These are phyloP conservation scores for Pantherophis alleghaniensis DNA, from an alignment of 2,797 vertebrate genomes.

Conservation along the genomic window DNA sequence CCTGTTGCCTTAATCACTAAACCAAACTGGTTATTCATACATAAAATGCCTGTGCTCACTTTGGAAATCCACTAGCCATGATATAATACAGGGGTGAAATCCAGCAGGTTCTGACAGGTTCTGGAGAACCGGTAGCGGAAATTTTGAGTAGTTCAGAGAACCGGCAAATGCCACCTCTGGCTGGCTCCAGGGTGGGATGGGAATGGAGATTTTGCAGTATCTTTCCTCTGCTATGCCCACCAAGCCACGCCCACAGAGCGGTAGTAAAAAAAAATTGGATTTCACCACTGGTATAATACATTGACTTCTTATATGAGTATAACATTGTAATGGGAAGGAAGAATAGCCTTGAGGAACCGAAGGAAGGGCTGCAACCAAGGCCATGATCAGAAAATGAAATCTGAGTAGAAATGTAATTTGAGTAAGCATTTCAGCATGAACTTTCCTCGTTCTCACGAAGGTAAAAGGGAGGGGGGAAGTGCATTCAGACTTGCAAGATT, in stretches of 20 bases:
- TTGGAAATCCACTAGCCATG: no score
- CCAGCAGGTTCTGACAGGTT: no score
- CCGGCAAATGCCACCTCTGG: no score
- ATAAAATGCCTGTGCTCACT: not conserved
- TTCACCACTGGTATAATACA: not conserved
- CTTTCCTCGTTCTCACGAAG: not conserved
- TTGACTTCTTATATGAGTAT: not conserved
- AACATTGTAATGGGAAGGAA: not conserved
- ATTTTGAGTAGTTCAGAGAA: no score
- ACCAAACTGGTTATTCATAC: not conserved
- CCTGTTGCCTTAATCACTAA: not conserved
- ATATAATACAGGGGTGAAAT: no score
- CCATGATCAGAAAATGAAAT: not conserved
- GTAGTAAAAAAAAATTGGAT: no score
- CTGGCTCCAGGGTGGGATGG: no score
- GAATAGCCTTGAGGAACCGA: not conserved
- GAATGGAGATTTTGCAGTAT: no score
- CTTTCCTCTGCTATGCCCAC: no score
- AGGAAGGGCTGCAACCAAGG: not conserved
- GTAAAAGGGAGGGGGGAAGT: not conserved
- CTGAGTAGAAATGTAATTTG: not conserved
- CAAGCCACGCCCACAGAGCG: no score
- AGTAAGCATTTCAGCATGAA: not conserved
- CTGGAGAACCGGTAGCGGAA: no score
- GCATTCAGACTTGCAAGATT: not conserved